phyloP scores from a whole-genome alignment of 2,797 vertebrate species.

The Sphenodon punctatus region DNA sequence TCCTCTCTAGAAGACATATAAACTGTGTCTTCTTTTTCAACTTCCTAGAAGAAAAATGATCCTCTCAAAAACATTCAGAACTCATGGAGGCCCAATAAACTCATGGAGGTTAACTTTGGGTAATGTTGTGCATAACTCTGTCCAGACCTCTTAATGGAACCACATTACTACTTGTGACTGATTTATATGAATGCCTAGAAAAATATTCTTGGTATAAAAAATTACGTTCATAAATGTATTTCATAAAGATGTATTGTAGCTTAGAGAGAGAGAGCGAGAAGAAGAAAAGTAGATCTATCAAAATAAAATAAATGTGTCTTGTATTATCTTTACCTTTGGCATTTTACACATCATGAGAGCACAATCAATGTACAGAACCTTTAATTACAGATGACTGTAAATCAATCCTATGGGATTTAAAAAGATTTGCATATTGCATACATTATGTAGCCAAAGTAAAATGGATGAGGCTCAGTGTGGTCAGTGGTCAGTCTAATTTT shows the following conservation, averaged over 20 bases:
- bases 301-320: not conserved
- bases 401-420: slow-evolving; percentile 22
- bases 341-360: not conserved
- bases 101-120: not conserved
- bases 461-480: not conserved
- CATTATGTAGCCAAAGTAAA: not conserved
- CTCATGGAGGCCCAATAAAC: not conserved
- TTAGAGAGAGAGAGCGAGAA: slow-evolving; percentile 27
- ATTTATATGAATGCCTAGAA: not conserved
- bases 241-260: not conserved
- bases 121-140: not conserved
- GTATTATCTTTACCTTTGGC: not conserved
- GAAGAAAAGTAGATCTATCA: not conserved
- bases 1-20: not conserved
- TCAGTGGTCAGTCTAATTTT: not conserved
- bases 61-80: not conserved
- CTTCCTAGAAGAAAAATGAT: not conserved
- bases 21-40: not conserved
- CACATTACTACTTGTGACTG: fast-evolving
- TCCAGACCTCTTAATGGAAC: not conserved
- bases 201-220: not conserved
- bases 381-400: slow-evolving; percentile 8
- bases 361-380: slow-evolving; percentile 15
- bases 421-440: slow-evolving; percentile 15
- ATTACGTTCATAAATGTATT: not conserved